phyloP scores from a whole-genome alignment of 1,140 invertebrate species.

The Drosophila truncata region DNA sequence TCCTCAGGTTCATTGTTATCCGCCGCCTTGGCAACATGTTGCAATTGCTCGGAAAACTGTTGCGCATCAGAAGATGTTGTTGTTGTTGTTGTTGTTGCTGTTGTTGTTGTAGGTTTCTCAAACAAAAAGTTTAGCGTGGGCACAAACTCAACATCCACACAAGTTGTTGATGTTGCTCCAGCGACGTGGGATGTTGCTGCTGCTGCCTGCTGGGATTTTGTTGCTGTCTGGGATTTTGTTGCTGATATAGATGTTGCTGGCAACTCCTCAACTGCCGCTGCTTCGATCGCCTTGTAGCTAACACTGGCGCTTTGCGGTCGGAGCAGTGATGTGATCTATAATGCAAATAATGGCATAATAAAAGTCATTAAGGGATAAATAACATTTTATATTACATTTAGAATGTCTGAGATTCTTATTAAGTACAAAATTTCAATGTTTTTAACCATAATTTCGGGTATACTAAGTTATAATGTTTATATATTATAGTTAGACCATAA shows the following conservation, averaged over 20 bases:
- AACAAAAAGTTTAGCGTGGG: conserved; percentile 76
- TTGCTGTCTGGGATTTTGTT: conserved; percentile 8
- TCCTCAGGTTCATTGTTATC: conserved; percentile 31
- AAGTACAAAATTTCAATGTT: neutral
- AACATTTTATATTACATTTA: neutral
- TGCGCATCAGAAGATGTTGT: conserved; percentile 6
- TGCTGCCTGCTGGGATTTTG: neutral
- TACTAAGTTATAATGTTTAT: neutral
- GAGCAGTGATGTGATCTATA: conserved; percentile 77
- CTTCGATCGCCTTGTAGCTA: conserved; percentile 68
- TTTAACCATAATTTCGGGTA: neutral
- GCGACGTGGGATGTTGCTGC: neutral
- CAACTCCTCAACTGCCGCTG: conserved; percentile 45
- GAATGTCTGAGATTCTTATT: neutral
- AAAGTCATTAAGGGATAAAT: neutral
- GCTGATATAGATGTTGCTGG: conserved; percentile 21
- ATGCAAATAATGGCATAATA: conserved; percentile 17
- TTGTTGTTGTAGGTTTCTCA: conserved; percentile 23
- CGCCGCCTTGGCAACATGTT: conserved; percentile 52
- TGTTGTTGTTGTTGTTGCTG: neutral
- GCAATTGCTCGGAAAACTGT: conserved; percentile 6
- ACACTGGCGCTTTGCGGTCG: conserved; percentile 67
- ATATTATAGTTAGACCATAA: neutral
- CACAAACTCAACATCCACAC: conserved; percentile 74
- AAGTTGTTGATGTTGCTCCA: conserved; percentile 18